Conservation (phyloP, 1,140 invertebrate genomes). For the Drosophila erecta region DNA sequence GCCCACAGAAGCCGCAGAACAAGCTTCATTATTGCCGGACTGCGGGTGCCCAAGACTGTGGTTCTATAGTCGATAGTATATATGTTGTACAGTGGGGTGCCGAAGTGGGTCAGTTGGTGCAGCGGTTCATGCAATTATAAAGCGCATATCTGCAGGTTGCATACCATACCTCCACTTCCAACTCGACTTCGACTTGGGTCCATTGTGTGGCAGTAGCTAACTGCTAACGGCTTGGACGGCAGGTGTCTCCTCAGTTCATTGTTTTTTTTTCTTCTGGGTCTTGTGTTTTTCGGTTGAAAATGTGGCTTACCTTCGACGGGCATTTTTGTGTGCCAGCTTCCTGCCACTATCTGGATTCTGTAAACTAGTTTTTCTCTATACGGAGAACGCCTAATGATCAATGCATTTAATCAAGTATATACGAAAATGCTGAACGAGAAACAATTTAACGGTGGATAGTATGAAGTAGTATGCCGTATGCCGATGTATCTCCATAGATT, state of each 20-base stretch:
- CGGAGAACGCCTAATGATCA: constrained; percentile 63
- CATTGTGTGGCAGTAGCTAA: constrained; percentile 64
- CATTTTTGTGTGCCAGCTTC: constrained; percentile 35
- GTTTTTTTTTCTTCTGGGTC: constrained; percentile 23
- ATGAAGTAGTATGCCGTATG: neutral
- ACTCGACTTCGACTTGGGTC: constrained; percentile 35
- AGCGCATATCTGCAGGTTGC: constrained; percentile 65
- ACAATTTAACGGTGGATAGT: constrained; percentile 67
- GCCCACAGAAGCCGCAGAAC: constrained; percentile 33
- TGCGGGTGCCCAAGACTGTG: constrained; percentile 23
- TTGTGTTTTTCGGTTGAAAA: constrained; percentile 52
- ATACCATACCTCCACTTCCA: constrained; percentile 26
- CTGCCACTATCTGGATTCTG: constrained; percentile 54
- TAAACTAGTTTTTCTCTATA: constrained; percentile 68
- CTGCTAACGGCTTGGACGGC: constrained; percentile 62
- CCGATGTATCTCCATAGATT: constrained; percentile 15
- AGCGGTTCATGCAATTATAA: constrained; percentile 66
- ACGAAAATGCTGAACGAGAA: constrained; percentile 54
- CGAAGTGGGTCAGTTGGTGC: constrained; percentile 72
- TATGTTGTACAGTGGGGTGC: constrained; percentile 21
- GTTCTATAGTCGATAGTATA: neutral
- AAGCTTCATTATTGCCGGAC: constrained; percentile 10
- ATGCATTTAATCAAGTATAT: constrained; percentile 74
- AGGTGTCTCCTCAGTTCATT: constrained; percentile 62
- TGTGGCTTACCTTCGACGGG: constrained; percentile 75